Evolutionary conservation across 2,888 invertebrate species (phyloP).

Genomic region (Cryptocephalus primarius): DNA sequence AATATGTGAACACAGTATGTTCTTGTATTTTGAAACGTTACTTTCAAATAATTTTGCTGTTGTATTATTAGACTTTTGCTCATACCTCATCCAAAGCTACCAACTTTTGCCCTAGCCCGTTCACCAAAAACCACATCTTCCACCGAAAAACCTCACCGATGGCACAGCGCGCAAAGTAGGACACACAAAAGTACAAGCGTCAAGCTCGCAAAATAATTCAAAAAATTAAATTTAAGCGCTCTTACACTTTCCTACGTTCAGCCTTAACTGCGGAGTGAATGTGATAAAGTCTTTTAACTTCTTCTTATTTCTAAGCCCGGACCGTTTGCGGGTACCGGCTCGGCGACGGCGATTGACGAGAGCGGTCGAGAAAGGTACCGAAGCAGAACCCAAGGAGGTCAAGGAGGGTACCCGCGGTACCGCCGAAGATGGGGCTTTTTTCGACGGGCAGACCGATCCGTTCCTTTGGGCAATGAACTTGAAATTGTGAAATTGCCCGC

Average conservation of each 20-base stretch:
- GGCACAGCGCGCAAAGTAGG: no score
- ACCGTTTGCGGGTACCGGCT: slow-evolving; percentile 22
- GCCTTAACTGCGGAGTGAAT: slow-evolving; percentile 34
- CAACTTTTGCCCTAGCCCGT: no score
- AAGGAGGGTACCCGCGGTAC: slow-evolving; percentile 25
- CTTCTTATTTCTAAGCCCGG: slow-evolving; percentile 37
- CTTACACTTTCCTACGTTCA: slow-evolving; percentile 33
- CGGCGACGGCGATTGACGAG: slow-evolving; percentile 29
- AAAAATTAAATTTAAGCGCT: no score
- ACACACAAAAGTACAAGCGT: no score
- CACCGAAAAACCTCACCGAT: no score
- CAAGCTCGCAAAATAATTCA: no score
- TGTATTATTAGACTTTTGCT: no score
- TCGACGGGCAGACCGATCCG: slow-evolving; percentile 6
- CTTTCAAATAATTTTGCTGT: no score
- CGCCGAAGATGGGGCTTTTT: slow-evolving; percentile 5
- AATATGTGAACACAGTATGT: no score
- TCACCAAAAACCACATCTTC: no score
- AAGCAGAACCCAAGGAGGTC: slow-evolving; percentile 29
- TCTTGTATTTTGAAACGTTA: no score
- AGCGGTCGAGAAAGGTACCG: slow-evolving; percentile 23
- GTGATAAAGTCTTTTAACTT: slow-evolving; percentile 36
- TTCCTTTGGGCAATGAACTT: background rate
- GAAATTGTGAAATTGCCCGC: background rate
- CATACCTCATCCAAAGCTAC: no score